Conservation (phyloP, 2,113 vertebrate genomes). For the Danionella cerebrum region DNA sequence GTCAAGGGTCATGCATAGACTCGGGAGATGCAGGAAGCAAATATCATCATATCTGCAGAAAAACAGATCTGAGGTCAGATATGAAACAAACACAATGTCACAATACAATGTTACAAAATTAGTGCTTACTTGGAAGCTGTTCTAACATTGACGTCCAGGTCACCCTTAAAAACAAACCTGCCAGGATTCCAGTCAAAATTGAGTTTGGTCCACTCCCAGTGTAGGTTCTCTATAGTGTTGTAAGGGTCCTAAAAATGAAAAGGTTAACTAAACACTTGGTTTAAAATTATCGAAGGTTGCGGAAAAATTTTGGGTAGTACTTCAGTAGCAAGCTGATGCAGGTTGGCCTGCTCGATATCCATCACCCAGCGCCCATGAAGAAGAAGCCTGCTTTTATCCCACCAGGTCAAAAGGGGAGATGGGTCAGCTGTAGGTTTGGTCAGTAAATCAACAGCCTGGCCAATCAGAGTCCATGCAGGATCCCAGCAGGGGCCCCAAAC, state of each 20-base stretch:
- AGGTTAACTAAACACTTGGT: neutral
- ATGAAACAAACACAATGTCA: neutral
- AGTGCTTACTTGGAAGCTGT: slow-evolving; percentile 97
- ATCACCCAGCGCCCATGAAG: slow-evolving; percentile 86
- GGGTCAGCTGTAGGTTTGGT: slow-evolving; percentile 89
- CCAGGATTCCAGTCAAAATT: slow-evolving; percentile 88
- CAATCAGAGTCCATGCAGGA: slow-evolving; percentile 92
- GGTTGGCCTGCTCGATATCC: slow-evolving; percentile 91
- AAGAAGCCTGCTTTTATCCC: slow-evolving; percentile 94
- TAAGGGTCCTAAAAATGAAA: slow-evolving; percentile 79
- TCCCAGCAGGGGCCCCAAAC: slow-evolving; percentile 99
- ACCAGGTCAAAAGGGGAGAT: slow-evolving; percentile 85
- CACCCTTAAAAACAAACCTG: slow-evolving; percentile 88
- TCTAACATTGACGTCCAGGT: slow-evolving; percentile 90
- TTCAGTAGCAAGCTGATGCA: slow-evolving; percentile 94
- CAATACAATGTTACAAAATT: no score
- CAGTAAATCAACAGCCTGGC: slow-evolving; percentile 89
- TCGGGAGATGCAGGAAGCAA: slow-evolving; percentile 90
- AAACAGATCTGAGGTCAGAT: no score
- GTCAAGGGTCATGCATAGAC: slow-evolving; percentile 89
- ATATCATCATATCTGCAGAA: slow-evolving; percentile 87
- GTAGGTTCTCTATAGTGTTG: slow-evolving; percentile 96
- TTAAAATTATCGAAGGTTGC: no score
- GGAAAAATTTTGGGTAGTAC: slow-evolving; percentile 52
- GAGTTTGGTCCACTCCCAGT: slow-evolving; percentile 94